Conservation (phyloP, 2,888 invertebrate genomes). For the Parnassius apollo region DNA sequence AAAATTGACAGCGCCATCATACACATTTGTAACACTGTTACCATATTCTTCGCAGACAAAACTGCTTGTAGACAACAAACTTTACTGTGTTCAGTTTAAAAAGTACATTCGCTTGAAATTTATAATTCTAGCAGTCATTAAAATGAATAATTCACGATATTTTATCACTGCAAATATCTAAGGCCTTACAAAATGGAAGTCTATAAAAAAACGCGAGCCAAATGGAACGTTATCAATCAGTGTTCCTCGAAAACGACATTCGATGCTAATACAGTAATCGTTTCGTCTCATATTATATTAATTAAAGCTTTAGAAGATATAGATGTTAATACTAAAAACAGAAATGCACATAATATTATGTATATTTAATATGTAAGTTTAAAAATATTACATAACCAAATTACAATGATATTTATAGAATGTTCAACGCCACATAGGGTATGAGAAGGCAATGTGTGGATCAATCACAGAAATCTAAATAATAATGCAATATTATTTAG, state of each 20-base stretch:
- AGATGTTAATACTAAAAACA: too few species aligned
- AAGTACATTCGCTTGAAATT: conserved; percentile 9
- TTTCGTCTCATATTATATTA: conserved; percentile 19
- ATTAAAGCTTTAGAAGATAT: not conserved
- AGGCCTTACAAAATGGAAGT: conserved; percentile 30
- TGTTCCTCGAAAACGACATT: conserved; percentile 46
- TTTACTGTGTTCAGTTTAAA: not conserved
- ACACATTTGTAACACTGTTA: conserved; percentile 15
- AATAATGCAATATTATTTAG: too few species aligned
- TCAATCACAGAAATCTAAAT: too few species aligned
- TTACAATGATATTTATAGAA: too few species aligned
- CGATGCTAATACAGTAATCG: conserved; percentile 32
- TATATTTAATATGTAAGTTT: too few species aligned
- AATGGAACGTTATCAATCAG: conserved; percentile 52
- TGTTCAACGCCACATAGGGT: too few species aligned
- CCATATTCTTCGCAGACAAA: conserved; percentile 3
- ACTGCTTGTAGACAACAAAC: not conserved
- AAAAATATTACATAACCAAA: too few species aligned
- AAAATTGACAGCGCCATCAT: conserved; percentile 22
- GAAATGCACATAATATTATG: too few species aligned
- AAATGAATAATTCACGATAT: conserved; percentile 39
- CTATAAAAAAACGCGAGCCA: conserved; percentile 40
- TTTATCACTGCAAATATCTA: conserved; percentile 36
- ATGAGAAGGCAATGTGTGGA: too few species aligned
- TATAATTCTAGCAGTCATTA: conserved; percentile 25